These are phyloP conservation scores for Elmis aenea DNA, from an alignment of 2,888 invertebrate species.

Conservation along the genomic window DNA sequence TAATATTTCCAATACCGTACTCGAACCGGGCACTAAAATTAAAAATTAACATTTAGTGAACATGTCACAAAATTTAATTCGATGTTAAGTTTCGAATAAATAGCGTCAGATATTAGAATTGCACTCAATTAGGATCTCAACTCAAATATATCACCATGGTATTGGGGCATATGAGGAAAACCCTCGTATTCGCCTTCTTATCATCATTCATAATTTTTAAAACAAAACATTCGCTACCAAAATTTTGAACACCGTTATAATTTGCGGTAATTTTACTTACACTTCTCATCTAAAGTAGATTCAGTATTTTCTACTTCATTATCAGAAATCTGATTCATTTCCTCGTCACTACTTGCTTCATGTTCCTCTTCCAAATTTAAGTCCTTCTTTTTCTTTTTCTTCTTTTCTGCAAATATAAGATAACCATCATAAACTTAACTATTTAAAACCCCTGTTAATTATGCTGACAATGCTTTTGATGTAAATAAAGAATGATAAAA, in stretches of 20 bases:
- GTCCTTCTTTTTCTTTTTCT: conserved; percentile 26
- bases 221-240: not conserved
- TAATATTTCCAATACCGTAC: conserved; percentile 55
- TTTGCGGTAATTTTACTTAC: conserved; percentile 5
- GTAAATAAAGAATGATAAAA: too few species aligned
- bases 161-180: conserved; percentile 20
- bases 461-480: too few species aligned
- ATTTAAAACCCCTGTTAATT: too few species aligned
- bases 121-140: conserved; percentile 23
- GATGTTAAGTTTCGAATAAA: not conserved
- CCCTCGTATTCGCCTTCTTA: conserved; percentile 30
- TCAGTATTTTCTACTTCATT: conserved; percentile 26
- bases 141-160: conserved; percentile 15
- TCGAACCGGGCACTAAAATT: conserved; percentile 61
- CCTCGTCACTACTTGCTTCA: conserved; percentile 20
- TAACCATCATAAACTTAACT: too few species aligned
- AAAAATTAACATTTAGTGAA: conserved; percentile 4
- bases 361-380: conserved; percentile 22
- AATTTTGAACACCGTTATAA: not conserved
- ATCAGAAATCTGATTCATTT: conserved; percentile 23
- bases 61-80: not conserved
- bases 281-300: conserved; percentile 20
- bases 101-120: conserved; percentile 6
- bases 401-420: conserved; percentile 31
- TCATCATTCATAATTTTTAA: conserved; percentile 20